A percentile compares a stretch with the other conserved stretches of the same genome.
These are phyloP conservation scores for Aphrocallistes beatrix DNA, from an alignment of 37 sponge, comb jelly and placozoan genomes.

Conservation along the genomic window DNA sequence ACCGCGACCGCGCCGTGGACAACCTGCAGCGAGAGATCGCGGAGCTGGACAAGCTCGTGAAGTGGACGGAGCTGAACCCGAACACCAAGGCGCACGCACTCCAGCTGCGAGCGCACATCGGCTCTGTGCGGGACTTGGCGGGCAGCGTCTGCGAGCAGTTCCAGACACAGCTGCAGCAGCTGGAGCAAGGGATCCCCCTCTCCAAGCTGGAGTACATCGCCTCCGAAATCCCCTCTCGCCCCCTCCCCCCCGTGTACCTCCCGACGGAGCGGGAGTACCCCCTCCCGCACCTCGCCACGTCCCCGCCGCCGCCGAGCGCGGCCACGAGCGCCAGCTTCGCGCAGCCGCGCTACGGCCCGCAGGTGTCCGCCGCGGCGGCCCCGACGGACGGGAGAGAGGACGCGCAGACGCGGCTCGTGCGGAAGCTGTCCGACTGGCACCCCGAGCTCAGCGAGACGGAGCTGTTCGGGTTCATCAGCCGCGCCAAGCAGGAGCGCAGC, in stretches of 20 bases:
- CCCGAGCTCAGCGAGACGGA: neutral
- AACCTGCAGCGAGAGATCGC: neutral
- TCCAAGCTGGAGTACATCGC: neutral
- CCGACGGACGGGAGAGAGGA: no score
- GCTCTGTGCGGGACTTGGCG: neutral
- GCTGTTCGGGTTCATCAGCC: neutral
- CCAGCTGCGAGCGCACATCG: neutral
- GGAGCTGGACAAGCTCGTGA: neutral
- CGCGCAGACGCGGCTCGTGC: neutral
- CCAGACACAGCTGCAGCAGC: neutral
- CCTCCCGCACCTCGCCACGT: neutral
- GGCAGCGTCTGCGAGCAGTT: neutral
- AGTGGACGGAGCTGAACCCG: neutral
- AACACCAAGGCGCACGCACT: neutral
- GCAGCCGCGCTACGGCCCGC: neutral
- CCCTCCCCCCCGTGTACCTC: neutral
- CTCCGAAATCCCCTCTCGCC: neutral
- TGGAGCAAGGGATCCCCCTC: neutral
- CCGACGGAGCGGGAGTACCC: neutral
- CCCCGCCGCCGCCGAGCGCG: no score
- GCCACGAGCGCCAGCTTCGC: neutral
- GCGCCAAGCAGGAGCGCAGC: neutral
- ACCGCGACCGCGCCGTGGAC: neutral
- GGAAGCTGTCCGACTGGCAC: constrained; percentile 9
- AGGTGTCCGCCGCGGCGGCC: neutral